Evolutionary conservation across 1,140 invertebrate genomes (phyloP), one percentile per base, ranked within the genome.

Genomic region (Pararge aegeria): DNA sequence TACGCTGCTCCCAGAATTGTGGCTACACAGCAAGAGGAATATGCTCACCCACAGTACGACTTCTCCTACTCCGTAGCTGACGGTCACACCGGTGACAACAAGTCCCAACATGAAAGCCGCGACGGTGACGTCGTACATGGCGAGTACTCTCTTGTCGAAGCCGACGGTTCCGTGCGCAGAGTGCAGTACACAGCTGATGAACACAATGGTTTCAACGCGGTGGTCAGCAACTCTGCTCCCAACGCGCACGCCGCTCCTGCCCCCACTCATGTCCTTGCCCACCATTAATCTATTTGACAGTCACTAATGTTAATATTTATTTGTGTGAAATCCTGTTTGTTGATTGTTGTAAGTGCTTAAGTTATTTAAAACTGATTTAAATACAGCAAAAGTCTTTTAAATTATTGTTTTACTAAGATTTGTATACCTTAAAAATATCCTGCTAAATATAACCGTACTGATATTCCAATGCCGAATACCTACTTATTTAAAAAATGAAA

Each of bases 201-300:
- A 55, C 87, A 90, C 75, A 87, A 80, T 65, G 90, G 79, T n/a
- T 92, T 92, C 82, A 92, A 92, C 73, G 91, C 92, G 9, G 89
- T 92, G 3, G 91, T 92, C 16, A 86, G 86, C 64, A 89, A 91
- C 80, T 89, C 90, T 13, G 90, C 89, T 10, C 90, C 90, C n/a
- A 12, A 10, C 10, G 30, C 5, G 1, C 16, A 40, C 16, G 13
- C 38, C 9, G 38, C 38, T 5, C 2, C 30, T 6, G 30, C 30
- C 30, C 38, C 38, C 13, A 15, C 38, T 7, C 38, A 18, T 2
- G 5, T 40, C 15, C 38, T 40, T 3, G 13, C 38, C 10, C 38
- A 40, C 5, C 16, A 40, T 15, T 40, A 15, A 18, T 40, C 12
- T 40, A 40, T 40, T 16, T 34, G 30, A 34, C 0, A 2, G 2